Evolutionary conservation across 2,113 vertebrate species (phyloP).

Genomic region (Petrocephalus zakoni): DNA sequence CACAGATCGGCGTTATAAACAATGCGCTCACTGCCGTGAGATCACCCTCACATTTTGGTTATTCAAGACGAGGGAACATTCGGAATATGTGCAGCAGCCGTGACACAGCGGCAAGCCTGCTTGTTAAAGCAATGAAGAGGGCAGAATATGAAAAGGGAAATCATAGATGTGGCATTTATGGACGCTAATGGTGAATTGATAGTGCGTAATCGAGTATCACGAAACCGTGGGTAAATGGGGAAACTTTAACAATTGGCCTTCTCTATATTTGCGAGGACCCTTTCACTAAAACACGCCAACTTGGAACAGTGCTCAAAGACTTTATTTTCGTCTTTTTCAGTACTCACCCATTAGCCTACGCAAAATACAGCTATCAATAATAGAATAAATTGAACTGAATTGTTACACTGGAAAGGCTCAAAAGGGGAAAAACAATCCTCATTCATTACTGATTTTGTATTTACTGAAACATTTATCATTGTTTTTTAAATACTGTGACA

Average conservation of each 20-base stretch:
- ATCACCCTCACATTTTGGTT: slow-evolving; percentile 13
- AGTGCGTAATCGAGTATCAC: not conserved
- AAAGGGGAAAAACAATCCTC: not conserved
- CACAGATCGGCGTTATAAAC: slow-evolving; percentile 10
- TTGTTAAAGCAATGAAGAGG: not conserved
- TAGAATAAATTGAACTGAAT: not conserved
- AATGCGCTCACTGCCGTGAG: slow-evolving; percentile 16
- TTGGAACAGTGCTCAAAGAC: not conserved
- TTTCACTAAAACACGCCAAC: not conserved
- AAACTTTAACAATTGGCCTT: not conserved
- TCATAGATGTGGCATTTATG: slow-evolving; percentile 15
- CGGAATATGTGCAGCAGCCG: slow-evolving; percentile 7
- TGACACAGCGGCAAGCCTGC: not conserved
- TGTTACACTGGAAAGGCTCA: not conserved
- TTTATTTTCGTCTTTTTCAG: not conserved
- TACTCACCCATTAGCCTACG: not conserved
- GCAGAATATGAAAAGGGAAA: not conserved
- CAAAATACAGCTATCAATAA: not conserved
- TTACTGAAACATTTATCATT: not conserved
- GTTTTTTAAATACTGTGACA: not conserved
- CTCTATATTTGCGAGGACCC: not conserved
- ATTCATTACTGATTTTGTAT: not conserved
- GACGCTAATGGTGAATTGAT: not conserved
- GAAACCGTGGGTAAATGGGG: not conserved
- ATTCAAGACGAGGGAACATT: slow-evolving; percentile 24